Evolutionary conservation across 1,140 invertebrate species (phyloP), one percentile per base, ranked within the genome.

Genomic region (Venturia canescens): DNA sequence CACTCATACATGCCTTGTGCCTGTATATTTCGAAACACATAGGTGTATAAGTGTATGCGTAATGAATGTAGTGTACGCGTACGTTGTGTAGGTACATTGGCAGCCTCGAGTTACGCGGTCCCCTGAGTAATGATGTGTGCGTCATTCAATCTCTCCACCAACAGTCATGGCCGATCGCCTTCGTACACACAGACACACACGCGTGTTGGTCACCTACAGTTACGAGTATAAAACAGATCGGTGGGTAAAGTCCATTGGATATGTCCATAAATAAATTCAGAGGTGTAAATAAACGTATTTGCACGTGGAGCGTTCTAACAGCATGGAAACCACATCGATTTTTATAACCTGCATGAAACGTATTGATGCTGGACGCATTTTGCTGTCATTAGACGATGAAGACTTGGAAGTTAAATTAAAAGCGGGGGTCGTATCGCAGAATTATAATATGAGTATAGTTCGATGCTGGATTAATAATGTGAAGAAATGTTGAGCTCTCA

Each of bases 51-150:
- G 0, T 44, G 38, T 44, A 44, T 44, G 13, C 13, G 13, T 9
- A 44, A 44, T 44, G 38, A 44, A 5, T 44, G 7, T 13, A 44
- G 7, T 53, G n/a, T 53, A 53, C 7, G 16, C n/a, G n/a, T 34
- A 69, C 13, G 63, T 5, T 27, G 9, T 7, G 29, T 34, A 86
- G 80, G 82, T 84, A 86, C 86, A 84, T 84, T 26, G 78, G 48
- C 81, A 80, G 85, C 83, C 77, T 86, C 85, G 85, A 81, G 79
- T 86, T 86, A 86, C 85, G 82, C 34, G 53, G 84, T 84, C 85
- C 84, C 82, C 80, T 63, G 80, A 82, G 83, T 86, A 84, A 86
- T 86, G 82, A 81, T 50, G 81, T 80, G 83, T 83, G 80, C 72
- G 83, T 86, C 86, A 86, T 86, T 84, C 82, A 84, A 86, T 82